phyloP scores from a whole-genome alignment of 1,140 invertebrate genomes.

The Drosophila chauvacae region DNA sequence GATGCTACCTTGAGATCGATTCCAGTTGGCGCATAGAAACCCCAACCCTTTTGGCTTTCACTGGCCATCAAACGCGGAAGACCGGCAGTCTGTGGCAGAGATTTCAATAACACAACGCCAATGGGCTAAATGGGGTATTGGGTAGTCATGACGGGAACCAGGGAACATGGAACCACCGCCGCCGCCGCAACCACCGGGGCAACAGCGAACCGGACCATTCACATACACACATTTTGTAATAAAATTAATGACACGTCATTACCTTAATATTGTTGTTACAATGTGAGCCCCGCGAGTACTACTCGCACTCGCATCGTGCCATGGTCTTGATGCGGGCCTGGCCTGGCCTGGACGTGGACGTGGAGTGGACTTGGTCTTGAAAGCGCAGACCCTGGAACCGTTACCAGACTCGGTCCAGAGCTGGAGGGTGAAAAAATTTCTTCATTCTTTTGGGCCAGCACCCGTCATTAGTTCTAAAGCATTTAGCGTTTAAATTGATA shows the following conservation, averaged over 20 bases:
- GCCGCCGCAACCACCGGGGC: conserved; percentile 7
- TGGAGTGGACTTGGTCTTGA: conserved; percentile 12
- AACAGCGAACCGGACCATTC: conserved; percentile 26
- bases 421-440: conserved; percentile 77
- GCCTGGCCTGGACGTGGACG: conserved; percentile 5
- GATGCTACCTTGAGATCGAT: conserved; percentile 19
- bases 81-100: conserved; percentile 68
- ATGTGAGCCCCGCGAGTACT: conserved; percentile 61
- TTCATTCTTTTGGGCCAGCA: conserved; percentile 72
- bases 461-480: conserved; percentile 80
- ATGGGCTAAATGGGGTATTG: conserved; percentile 53
- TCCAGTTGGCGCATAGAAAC: conserved; percentile 11
- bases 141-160: conserved; percentile 38
- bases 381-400: conserved; percentile 36
- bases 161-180: conserved; percentile 5
- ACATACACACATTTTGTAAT: conserved; percentile 81
- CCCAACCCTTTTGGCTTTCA: conserved; percentile 17
- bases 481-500: conserved; percentile 83
- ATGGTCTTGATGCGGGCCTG: conserved; percentile 7
- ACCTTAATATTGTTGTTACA: conserved; percentile 84
- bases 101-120: conserved; percentile 76
- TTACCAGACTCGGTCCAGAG: conserved; percentile 47
- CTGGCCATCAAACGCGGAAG: conserved; percentile 72
- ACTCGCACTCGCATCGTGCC: conserved; percentile 50
- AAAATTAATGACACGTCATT: conserved; percentile 85